These are phyloP conservation scores for Cyprinella venusta DNA, from an alignment of 2,797 vertebrate species.

Conservation along the genomic window DNA sequence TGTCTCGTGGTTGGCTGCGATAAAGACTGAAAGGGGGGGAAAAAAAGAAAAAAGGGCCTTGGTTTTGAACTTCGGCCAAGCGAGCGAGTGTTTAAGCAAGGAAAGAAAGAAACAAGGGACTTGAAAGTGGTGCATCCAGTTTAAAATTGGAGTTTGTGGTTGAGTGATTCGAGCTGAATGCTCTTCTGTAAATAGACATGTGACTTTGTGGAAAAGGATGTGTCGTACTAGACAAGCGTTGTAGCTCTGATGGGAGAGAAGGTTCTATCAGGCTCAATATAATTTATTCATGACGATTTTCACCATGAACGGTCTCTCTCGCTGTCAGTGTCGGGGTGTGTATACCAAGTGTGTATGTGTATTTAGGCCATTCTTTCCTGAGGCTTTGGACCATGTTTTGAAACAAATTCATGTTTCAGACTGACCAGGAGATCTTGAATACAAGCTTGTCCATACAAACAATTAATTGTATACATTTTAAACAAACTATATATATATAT, in stretches of 20 bases:
- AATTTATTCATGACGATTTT: slow-evolving; percentile 57
- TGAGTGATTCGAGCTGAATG: slow-evolving; percentile 55
- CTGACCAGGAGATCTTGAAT: neutral
- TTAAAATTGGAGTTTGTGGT: slow-evolving; percentile 51
- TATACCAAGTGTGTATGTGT: slow-evolving; percentile 29
- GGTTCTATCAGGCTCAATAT: slow-evolving; percentile 53
- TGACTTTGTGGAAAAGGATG: slow-evolving; percentile 44
- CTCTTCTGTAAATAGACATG: slow-evolving; percentile 48
- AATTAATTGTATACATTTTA: too few relatives aligned
- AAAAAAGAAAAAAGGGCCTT: slow-evolving; percentile 16
- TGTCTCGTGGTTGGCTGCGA: slow-evolving; percentile 62
- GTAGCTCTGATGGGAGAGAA: slow-evolving; percentile 35
- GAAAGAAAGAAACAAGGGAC: slow-evolving; percentile 18
- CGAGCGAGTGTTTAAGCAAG: slow-evolving; percentile 34
- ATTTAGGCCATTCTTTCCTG: neutral
- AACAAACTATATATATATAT: too few relatives aligned
- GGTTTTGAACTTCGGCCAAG: slow-evolving; percentile 32
- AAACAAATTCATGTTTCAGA: slow-evolving; percentile 25
- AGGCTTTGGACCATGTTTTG: neutral
- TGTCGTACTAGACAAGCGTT: slow-evolving; percentile 50
- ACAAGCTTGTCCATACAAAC: neutral
- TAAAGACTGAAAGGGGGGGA: slow-evolving; percentile 58
- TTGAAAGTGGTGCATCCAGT: slow-evolving; percentile 48
- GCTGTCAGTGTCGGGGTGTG: neutral
- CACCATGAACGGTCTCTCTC: slow-evolving; percentile 37